Evolutionary conservation across 2,113 vertebrate species (phyloP).

Genomic region (Eonycteris spelaea): DNA sequence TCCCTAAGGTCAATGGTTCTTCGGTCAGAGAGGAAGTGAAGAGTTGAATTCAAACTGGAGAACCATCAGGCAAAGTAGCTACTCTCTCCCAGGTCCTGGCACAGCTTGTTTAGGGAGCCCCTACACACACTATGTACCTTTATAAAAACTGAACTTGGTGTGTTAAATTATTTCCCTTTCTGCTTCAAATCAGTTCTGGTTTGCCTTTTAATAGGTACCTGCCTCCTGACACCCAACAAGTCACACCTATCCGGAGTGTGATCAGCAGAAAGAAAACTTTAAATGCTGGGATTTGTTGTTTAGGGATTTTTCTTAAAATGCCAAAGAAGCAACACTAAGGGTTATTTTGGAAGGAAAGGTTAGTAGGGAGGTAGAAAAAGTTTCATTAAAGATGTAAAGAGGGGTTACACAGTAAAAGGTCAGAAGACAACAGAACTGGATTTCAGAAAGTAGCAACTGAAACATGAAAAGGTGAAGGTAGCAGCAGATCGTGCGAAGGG

Average conservation of each 20-base stretch:
- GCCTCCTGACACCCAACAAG: not conserved
- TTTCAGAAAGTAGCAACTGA: not conserved
- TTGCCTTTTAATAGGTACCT: not conserved
- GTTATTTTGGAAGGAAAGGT: not conserved
- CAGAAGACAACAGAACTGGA: not conserved
- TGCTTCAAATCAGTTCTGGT: not conserved
- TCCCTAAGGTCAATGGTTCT: not conserved
- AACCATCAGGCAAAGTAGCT: not conserved
- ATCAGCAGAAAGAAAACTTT: not conserved
- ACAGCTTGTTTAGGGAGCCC: not conserved
- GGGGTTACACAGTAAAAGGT: not conserved
- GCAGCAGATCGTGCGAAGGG: no score
- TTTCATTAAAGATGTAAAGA: not conserved
- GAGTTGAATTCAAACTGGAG: not conserved
- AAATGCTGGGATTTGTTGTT: not conserved
- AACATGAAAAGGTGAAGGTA: not conserved
- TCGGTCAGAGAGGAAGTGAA: not conserved
- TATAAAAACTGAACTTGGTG: not conserved
- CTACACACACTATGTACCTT: not conserved
- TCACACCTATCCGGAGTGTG: not conserved
- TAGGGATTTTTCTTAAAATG: not conserved
- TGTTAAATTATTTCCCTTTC: not conserved
- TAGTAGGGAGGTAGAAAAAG: not conserved
- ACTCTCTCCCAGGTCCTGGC: not conserved
- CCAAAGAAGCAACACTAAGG: not conserved